Percentiles rank a stretch among this genome's conserved stretches.
Conservation (phyloP, 1,140 invertebrate species). For the Tetraneura akinire region DNA sequence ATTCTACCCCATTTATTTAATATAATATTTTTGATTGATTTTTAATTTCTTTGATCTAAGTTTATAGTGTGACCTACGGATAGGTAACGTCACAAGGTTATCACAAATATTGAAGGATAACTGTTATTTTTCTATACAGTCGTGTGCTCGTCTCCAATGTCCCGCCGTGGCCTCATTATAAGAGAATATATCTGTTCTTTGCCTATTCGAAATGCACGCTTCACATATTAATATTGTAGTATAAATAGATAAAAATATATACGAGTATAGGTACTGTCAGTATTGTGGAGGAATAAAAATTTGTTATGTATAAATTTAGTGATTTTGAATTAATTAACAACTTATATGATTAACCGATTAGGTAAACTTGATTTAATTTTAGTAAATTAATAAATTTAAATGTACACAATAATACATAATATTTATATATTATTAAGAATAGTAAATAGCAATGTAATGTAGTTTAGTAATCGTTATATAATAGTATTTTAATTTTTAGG, state of each 20-base stretch:
- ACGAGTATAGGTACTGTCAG: neutral
- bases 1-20: too few relatives aligned
- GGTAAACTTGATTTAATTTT: too few relatives aligned
- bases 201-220: neutral
- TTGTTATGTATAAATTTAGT: neutral
- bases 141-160: constrained; percentile 7
- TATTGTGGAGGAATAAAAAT: constrained; percentile 21
- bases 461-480: too few relatives aligned
- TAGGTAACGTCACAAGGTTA: constrained; percentile 23
- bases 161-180: neutral
- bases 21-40: too few relatives aligned
- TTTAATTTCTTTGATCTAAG: neutral
- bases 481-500: too few relatives aligned
- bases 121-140: constrained; percentile 24
- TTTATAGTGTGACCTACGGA: neutral
- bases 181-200: neutral
- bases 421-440: too few relatives aligned
- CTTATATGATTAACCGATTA: too few relatives aligned
- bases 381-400: too few relatives aligned
- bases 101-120: constrained; percentile 36
- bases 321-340: neutral
- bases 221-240: neutral
- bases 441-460: too few relatives aligned
- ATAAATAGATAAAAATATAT: too few relatives aligned
- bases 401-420: too few relatives aligned